Evolutionary conservation across 2,113 vertebrate species (phyloP), one percentile per base, ranked within the genome.

Genomic region (Sus scrofa): DNA sequence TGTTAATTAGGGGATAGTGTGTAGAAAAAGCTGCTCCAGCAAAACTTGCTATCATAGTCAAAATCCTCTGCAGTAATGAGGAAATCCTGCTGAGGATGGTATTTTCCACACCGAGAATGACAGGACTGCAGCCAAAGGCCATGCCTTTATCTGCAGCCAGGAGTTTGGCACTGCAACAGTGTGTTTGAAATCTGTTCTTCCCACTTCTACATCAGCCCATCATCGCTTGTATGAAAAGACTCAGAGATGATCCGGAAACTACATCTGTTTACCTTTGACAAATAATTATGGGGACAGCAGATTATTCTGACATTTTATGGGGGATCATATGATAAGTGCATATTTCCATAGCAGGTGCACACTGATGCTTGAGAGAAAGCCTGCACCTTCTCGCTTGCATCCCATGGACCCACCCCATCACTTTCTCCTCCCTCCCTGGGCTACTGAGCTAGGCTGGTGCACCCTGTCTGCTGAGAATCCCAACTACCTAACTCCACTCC

Each of bases 71-170:
- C 27, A 44, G 82, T 70, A 50, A 78, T 70, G 90, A 96, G 94
- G 92, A 98, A 96, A 95, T 94, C 90, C 91, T 95, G 97, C 94
- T 97, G 95, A 96, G 78, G 4, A 44, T 1, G 83, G 92, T 82
- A 52, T 37, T 97, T 97, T 84, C 94, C 91, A 77, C 16, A 77
- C 44, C 83, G n/a, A 26, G 16, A 83, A 75, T 15, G 24, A 67
- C 22, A 85, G 32, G 67, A 68, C 75, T 70, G 65, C 54, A 54
- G 94, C 89, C 96, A 81, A 83, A 87, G 68, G 93, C 63, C 9
- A 1, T 27, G 60, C 22, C 79, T 78, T 89, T 68, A 60, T 52
- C 89, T 60, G 12, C 3, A 56, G 18, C 81, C 22, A 0, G 63
- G 92, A 79, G 84, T 9, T 67, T 39, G 58, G 7, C 50, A 24